These are phyloP conservation scores for Bovichtus variegatus DNA, from an alignment of 2,797 vertebrate genomes.

Conservation along the genomic window DNA sequence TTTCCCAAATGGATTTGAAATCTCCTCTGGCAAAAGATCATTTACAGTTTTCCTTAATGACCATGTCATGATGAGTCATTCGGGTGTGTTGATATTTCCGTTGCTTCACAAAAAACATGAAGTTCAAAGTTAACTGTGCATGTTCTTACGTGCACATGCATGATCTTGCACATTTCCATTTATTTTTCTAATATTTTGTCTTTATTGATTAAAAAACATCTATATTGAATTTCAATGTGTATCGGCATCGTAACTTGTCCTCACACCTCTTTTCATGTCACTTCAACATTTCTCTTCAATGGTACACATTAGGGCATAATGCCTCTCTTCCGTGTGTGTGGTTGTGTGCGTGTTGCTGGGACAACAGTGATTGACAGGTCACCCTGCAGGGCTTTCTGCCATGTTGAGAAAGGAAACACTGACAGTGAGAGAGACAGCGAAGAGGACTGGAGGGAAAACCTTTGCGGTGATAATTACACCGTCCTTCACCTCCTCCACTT, in stretches of 20 bases:
- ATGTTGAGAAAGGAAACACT: conserved; percentile 52
- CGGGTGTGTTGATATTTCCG: conserved; percentile 22
- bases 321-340: not conserved
- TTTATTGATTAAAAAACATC: not conserved
- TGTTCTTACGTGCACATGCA: not conserved
- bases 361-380: conserved; percentile 47
- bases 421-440: conserved; percentile 60
- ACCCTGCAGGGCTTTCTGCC: conserved; percentile 51
- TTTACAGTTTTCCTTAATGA: conserved; percentile 16
- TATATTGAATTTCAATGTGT: too few relatives aligned
- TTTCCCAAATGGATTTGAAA: conserved; percentile 6
- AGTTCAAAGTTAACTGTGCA: too few relatives aligned
- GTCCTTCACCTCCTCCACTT: conserved; percentile 58
- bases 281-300: conserved; percentile 1
- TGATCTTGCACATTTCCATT: not conserved
- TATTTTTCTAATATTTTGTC: too few relatives aligned
- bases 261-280: not conserved
- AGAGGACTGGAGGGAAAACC: conserved; percentile 61
- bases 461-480: conserved; percentile 49
- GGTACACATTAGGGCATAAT: not conserved
- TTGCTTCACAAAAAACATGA: conserved; percentile 8
- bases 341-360: conserved; percentile 11
- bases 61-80: conserved; percentile 36
- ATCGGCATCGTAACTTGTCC: not conserved
- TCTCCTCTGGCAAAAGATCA: conserved; percentile 22